phyloP scores from a whole-genome alignment of 2,797 vertebrate genomes.

The Pipistrellus pygmaeus region DNA sequence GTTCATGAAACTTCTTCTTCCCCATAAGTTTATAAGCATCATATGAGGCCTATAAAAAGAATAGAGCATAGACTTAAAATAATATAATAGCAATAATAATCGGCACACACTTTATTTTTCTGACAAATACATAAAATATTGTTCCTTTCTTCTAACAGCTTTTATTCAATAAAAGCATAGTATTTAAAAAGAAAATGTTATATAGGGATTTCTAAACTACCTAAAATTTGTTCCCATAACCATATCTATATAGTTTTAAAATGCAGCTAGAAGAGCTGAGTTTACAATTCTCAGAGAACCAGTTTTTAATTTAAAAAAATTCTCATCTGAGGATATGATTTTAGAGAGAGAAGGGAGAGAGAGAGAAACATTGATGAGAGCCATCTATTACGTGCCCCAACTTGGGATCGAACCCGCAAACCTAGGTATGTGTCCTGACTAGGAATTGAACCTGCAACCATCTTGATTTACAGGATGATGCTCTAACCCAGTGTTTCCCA shows the following conservation, averaged over 20 bases:
- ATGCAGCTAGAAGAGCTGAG: conserved; percentile 5
- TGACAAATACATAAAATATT: conserved; percentile 61
- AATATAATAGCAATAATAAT: conserved; percentile 55
- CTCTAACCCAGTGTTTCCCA: background rate
- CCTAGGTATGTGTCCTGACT: background rate
- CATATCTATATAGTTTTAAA: conserved; percentile 44
- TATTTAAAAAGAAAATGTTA: conserved; percentile 55
- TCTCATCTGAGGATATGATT: background rate
- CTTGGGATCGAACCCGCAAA: background rate
- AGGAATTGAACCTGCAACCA: background rate
- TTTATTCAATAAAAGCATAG: conserved; percentile 52
- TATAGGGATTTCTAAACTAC: conserved; percentile 18
- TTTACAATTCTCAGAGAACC: background rate
- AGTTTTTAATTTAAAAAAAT: background rate
- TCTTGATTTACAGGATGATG: background rate
- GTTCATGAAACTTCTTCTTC: conserved; percentile 78
- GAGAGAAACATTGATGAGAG: background rate
- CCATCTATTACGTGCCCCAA: background rate
- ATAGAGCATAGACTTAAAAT: conserved; percentile 56
- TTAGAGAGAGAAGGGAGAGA: background rate
- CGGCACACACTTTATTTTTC: conserved; percentile 50
- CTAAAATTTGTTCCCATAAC: conserved; percentile 52
- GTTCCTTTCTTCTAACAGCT: conserved; percentile 30
- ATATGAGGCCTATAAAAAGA: conserved; percentile 82
- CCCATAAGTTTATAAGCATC: conserved; percentile 86